phyloP scores from a whole-genome alignment of 2,888 invertebrate genomes.

The Gymnocheta viridis region DNA sequence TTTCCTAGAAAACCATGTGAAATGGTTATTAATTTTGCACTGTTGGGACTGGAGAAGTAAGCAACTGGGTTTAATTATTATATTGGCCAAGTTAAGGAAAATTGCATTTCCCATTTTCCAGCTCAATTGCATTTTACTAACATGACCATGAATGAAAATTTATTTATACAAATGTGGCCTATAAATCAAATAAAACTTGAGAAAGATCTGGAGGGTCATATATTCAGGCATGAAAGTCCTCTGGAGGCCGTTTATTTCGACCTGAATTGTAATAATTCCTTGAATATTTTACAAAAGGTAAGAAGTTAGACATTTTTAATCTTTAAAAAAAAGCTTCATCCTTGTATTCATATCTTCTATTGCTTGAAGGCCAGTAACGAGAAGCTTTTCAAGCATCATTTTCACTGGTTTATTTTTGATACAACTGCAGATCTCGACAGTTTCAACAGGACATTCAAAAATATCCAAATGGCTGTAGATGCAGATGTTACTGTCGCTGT shows the following conservation, averaged over 20 bases:
- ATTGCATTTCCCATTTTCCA: neutral
- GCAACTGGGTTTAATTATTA: neutral
- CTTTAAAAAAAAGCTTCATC: neutral
- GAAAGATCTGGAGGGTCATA: neutral
- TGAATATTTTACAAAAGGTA: constrained; percentile 45
- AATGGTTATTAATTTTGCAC: constrained; percentile 49
- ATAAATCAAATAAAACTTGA: constrained; percentile 26
- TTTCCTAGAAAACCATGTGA: constrained; percentile 47
- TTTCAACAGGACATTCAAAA: constrained; percentile 73
- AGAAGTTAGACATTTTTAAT: too few species aligned
- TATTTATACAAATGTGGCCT: constrained; percentile 54
- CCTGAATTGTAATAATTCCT: constrained; percentile 45
- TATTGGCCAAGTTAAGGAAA: neutral
- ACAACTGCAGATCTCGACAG: constrained; percentile 21
- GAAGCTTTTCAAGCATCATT: constrained; percentile 75
- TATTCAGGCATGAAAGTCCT: constrained; percentile 15
- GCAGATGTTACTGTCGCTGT: constrained; percentile 76
- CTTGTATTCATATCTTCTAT: neutral
- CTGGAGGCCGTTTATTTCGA: constrained; percentile 48
- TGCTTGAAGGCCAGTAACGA: constrained; percentile 73
- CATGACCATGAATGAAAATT: constrained; percentile 33
- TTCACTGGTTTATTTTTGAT: constrained; percentile 78
- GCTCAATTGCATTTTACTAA: constrained; percentile 50
- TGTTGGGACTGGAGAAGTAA: constrained; percentile 52
- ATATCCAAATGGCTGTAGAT: constrained; percentile 77